phyloP scores from a whole-genome alignment of 2,797 vertebrate genomes.

The Meda fulgida region DNA sequence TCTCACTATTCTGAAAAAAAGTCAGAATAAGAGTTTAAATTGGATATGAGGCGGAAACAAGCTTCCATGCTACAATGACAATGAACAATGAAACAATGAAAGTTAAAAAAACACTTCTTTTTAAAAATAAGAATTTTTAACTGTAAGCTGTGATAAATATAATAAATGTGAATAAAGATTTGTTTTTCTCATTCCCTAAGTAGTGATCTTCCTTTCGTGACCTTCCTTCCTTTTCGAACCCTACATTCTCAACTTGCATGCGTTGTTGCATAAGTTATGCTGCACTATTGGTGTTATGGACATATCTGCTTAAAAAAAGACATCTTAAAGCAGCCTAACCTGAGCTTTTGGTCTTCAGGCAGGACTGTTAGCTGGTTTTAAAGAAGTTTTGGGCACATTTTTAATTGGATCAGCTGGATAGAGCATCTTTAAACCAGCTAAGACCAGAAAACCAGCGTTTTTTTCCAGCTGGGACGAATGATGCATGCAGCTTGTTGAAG shows the following conservation, averaged over 20 bases:
- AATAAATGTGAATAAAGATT: slow-evolving; percentile 1
- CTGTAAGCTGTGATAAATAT: not conserved
- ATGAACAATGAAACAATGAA: not conserved
- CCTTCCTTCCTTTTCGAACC: no score
- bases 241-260: not conserved
- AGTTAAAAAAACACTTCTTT: not conserved
- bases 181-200: not conserved
- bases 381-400: not conserved
- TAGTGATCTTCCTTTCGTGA: not conserved
- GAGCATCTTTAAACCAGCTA: not conserved
- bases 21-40: not conserved
- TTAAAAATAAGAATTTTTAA: not conserved
- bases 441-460: not conserved
- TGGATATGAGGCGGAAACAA: not conserved
- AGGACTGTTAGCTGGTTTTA: not conserved
- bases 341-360: not conserved
- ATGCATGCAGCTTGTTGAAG: not conserved
- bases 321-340: not conserved
- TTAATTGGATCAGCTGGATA: not conserved
- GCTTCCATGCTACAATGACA: not conserved
- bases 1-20: not conserved
- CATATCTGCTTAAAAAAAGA: not conserved
- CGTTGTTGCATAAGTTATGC: not conserved
- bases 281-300: not conserved
- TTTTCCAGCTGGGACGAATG: not conserved